Evolutionary conservation across 2,888 invertebrate species (phyloP).

Genomic region (Pardosa pseudoannulata): DNA sequence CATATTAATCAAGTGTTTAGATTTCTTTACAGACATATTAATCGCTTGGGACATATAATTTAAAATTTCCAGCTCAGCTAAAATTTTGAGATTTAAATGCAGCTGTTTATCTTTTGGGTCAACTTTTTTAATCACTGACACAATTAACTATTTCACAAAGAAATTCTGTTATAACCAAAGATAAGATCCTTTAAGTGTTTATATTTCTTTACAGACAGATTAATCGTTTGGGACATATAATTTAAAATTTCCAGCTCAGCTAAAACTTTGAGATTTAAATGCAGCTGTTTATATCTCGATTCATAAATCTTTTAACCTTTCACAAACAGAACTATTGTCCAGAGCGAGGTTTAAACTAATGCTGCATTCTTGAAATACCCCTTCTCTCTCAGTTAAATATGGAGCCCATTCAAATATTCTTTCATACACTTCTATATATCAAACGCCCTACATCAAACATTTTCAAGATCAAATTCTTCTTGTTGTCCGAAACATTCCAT

Average conservation of each 20-base stretch:
- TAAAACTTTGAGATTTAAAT: too few species aligned
- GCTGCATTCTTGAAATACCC: too few species aligned
- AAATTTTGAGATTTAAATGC: too few species aligned
- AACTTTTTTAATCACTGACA: not conserved
- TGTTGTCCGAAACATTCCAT: conserved; percentile 39
- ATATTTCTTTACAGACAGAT: too few species aligned
- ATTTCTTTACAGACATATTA: too few species aligned
- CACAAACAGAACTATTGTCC: not conserved
- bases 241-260: too few species aligned
- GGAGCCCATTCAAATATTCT: not conserved
- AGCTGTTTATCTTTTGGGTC: not conserved
- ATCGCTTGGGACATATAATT: too few species aligned
- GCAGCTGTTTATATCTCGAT: not conserved
- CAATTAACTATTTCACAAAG: not conserved
- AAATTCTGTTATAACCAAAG: too few species aligned
- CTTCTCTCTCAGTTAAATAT: not conserved
- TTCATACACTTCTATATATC: not conserved
- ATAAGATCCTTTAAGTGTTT: too few species aligned
- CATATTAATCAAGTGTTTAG: too few species aligned
- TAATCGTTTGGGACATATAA: too few species aligned
- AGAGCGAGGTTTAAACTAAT: not conserved
- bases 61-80: too few species aligned
- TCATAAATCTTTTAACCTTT: not conserved
- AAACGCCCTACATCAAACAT: not conserved
- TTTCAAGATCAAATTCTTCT: conserved; percentile 28